A percentile compares a stretch with the other conserved stretches of the same genome.
These are phyloP conservation scores for Lasius fuliginosus DNA, from an alignment of 2,888 invertebrate genomes.

Conservation along the genomic window DNA sequence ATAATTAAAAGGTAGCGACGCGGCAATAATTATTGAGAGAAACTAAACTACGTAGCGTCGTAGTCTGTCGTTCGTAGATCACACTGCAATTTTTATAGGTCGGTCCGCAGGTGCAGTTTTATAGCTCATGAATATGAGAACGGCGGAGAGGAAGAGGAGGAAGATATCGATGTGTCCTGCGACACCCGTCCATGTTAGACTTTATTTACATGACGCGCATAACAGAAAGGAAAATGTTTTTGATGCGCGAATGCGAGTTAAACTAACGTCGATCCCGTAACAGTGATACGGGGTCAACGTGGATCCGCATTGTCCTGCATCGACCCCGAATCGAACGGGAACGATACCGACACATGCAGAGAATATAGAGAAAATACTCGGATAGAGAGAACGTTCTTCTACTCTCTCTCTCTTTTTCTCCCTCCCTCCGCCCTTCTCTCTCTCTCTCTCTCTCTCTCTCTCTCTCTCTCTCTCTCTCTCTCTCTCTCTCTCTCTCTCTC, in stretches of 20 bases:
- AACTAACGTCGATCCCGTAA: not conserved
- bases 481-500: constrained; percentile 24
- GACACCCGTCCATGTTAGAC: constrained; percentile 14
- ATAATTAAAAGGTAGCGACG: not conserved
- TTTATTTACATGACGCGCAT: constrained; percentile 31
- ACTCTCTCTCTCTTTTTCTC: not conserved
- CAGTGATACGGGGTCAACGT: constrained; percentile 23
- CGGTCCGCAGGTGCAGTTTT: not conserved
- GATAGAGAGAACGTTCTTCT: constrained; percentile 3
- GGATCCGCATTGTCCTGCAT: constrained; percentile 26
- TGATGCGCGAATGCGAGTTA: constrained; percentile 32
- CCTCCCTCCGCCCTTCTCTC: not conserved
- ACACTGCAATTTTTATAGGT: constrained; percentile 8
- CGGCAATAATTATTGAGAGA: not conserved
- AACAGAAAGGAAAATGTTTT: constrained; percentile 44
- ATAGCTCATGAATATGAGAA: constrained; percentile 21
- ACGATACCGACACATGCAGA: constrained; percentile 23
- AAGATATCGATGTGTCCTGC: constrained; percentile 6
- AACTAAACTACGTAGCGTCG: not conserved
- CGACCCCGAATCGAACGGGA: not conserved
- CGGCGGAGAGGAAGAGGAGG: not conserved
- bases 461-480: not conserved
- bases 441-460: constrained; percentile 24
- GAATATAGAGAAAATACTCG: not conserved
- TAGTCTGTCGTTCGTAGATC: constrained; percentile 5